Evolutionary conservation across 2,888 invertebrate genomes (phyloP), one percentile per base, ranked within the genome.

Genomic region (Tetragonisca angustula): DNA sequence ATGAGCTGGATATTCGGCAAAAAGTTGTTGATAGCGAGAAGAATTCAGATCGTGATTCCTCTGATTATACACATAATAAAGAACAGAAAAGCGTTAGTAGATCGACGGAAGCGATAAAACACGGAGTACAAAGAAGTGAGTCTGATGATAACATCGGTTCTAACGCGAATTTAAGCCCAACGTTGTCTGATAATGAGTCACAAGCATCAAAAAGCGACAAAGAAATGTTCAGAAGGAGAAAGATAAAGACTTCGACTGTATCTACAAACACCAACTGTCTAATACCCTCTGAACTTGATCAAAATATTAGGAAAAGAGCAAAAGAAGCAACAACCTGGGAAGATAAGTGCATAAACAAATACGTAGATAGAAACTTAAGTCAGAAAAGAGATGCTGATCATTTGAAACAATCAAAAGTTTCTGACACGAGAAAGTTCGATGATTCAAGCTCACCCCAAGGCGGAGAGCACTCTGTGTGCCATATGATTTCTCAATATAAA

Each of bases 401-500:
- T 52, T 52, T 21, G 65, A 83, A 32, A 24, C 78, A 61, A 70
- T 67, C 61, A 1, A 79, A 73, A 19, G n/a, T 19, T 52, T 75
- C 56, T 11, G 79, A 83, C 4, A 15, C 21, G 21, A 79, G 54
- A 9, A 75, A 32, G 15, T 62, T 68, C 13, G 59, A 72, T 19
- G 64, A 69, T 59, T 69, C 61, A 1, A 36, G 54, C 32, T 65
- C 61, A 3, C 62, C 73, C 24, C 64, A 76, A 19, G 15, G 17
- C 13, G 84, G 61, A 5, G 80, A 84, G 36, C 72, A 70, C 56
- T 62, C 75, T 64, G 73, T 74, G 85, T 85, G 84, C 79, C 87
- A 84, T 75, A 56, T 19, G 43, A 59, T 72, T 49, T 83, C 81
- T 75, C 79, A 72, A 52, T 72, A 69, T 17, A 88, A 84, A 54